Evolutionary conservation across 1,140 invertebrate species (phyloP).

Genomic region (Papilio helenus): DNA sequence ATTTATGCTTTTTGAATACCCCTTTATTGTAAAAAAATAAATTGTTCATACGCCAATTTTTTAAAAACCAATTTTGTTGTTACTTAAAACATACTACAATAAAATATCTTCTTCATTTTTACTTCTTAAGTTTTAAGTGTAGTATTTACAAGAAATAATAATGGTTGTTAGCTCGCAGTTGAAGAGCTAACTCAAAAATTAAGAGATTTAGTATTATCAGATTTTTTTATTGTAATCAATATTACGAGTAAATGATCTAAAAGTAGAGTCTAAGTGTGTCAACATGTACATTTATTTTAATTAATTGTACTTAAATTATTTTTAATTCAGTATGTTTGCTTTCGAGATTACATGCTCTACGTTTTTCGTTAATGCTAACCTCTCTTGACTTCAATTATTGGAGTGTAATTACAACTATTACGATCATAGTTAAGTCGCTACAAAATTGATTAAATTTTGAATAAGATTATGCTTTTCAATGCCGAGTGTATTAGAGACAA

Average conservation of each 20-base stretch:
- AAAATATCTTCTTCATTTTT: too few species aligned
- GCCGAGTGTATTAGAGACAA: background rate
- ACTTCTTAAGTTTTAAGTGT: too few species aligned
- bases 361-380: background rate
- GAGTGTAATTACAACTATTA: background rate
- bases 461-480: slow-evolving; percentile 1
- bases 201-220: background rate
- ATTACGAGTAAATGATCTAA: too few species aligned
- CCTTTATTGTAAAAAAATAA: background rate
- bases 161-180: background rate
- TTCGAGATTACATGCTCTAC: background rate
- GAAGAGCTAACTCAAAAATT: background rate
- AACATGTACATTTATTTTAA: too few species aligned
- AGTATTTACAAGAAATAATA: too few species aligned
- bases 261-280: too few species aligned
- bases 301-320: too few species aligned
- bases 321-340: background rate
- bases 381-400: background rate
- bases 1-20: background rate
- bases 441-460: slow-evolving; percentile 5
- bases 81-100: too few species aligned
- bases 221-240: too few species aligned
- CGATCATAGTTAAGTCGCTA: background rate
- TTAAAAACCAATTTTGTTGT: too few species aligned
- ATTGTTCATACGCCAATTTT: too few species aligned